These are phyloP conservation scores for Colletes collaris DNA, from an alignment of 2,888 invertebrate genomes.

Conservation along the genomic window DNA sequence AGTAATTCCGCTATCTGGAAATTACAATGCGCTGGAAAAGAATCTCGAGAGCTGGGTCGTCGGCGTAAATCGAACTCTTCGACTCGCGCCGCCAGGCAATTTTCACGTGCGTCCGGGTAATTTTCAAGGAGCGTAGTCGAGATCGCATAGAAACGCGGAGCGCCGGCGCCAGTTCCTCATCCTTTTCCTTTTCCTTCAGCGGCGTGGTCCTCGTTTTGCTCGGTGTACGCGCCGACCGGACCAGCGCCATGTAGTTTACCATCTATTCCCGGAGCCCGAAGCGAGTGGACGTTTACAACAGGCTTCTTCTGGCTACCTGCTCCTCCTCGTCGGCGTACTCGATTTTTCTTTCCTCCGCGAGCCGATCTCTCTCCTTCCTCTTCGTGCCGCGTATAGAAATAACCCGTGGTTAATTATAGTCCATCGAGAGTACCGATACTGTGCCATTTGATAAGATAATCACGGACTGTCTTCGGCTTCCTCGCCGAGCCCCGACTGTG, in stretches of 20 bases:
- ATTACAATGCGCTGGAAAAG: slow-evolving; percentile 17
- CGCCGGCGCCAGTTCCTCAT: slow-evolving; percentile 75
- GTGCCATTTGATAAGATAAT: slow-evolving; percentile 70
- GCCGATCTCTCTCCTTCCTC: slow-evolving; percentile 5
- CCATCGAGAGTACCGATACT: slow-evolving; percentile 40
- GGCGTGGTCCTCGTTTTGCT: slow-evolving; percentile 60
- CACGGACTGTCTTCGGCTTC: slow-evolving; percentile 59
- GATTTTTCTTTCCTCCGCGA: slow-evolving; percentile 6
- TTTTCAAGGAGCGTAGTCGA: slow-evolving; percentile 69
- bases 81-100: slow-evolving; percentile 65
- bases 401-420: slow-evolving; percentile 64
- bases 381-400: slow-evolving; percentile 59
- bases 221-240: slow-evolving; percentile 46
- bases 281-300: slow-evolving; percentile 40
- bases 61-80: slow-evolving; percentile 48
- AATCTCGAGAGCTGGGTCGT: slow-evolving; percentile 49
- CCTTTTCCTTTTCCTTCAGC: slow-evolving; percentile 68
- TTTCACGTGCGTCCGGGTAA: slow-evolving; percentile 76
- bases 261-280: slow-evolving; percentile 52
- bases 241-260: slow-evolving; percentile 50
- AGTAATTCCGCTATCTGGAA: slow-evolving; percentile 45
- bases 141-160: slow-evolving; percentile 69
- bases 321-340: not conserved
- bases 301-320: slow-evolving; percentile 48
- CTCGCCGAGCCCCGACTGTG: slow-evolving; percentile 22